A percentile compares a stretch with the other conserved stretches of the same genome.
Evolutionary conservation across 2,888 invertebrate species (phyloP).

Genomic region (Gryllus longicercus): DNA sequence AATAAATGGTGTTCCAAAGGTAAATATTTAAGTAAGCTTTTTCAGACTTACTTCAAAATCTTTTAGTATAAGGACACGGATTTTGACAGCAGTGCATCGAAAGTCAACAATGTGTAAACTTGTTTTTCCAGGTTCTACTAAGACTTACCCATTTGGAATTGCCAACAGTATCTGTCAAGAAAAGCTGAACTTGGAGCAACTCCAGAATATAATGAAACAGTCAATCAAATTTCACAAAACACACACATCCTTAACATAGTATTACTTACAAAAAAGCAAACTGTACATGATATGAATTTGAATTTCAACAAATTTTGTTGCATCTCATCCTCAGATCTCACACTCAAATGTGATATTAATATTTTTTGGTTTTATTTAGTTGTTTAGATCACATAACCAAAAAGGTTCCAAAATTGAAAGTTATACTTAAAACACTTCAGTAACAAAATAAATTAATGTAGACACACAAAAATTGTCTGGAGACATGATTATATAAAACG

Average conservation of each 20-base stretch:
- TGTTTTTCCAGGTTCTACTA: too few relatives aligned
- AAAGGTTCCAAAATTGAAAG: not conserved
- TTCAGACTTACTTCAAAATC: too few relatives aligned
- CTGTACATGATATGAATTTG: slow-evolving; percentile 11
- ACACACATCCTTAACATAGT: not conserved
- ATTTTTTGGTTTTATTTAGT: not conserved
- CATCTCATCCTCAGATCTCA: not conserved
- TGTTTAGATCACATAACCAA: too few relatives aligned
- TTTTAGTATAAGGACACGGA: too few relatives aligned
- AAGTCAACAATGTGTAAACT: too few relatives aligned
- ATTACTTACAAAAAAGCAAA: slow-evolving; percentile 1
- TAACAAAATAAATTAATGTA: not conserved
- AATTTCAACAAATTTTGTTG: slow-evolving; percentile 10
- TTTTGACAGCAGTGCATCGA: too few relatives aligned
- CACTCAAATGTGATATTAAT: not conserved
- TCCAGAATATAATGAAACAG: not conserved
- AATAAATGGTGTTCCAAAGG: too few relatives aligned
- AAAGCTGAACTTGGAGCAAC: too few relatives aligned
- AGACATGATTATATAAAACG: not conserved
- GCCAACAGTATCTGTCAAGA: too few relatives aligned
- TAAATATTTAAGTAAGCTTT: too few relatives aligned
- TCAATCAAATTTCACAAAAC: not conserved
- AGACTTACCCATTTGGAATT: too few relatives aligned
- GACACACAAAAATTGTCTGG: not conserved
- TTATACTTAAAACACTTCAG: not conserved